Base-by-base conservation (phyloP, 64 coral and sea anemone genomes). In the Montipora foliosa region DNA sequence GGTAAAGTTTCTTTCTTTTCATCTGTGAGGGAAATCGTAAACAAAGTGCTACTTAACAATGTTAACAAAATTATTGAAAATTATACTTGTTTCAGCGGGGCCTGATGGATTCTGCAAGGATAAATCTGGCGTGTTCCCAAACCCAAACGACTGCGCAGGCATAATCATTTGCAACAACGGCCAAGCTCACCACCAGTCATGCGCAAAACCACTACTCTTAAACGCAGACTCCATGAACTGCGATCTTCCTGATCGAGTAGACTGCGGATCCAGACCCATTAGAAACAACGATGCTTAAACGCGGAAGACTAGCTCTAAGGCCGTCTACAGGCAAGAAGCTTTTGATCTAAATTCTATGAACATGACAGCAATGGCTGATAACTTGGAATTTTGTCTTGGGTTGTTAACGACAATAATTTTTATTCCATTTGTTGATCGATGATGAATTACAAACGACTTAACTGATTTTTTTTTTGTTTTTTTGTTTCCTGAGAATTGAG, bases 111-210 rank as follows among this genome's bases (percentile, higher is more conserved):
- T 96, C 91, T 96, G 95, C 20, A 50, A 84, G 37, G 22, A 45
- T 58, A 78, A 87, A 67, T 24, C 20, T 44, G 95, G 91, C 0
- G 47, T 66, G 8, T 96, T 90, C 76, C 73, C 91, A 87, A 91
- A 96, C 61, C 95, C 95, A 10, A 87, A 93, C 52, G 87, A 93
- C 50, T 96, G 95, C 85, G 82, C 87, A 2, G 95, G 91, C n/a
- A 93, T 96, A 6, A 96, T 96, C 22, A 93, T 93, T 74, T 96
- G 95, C 58, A 93, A 96, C n/a, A 90, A 79, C 78, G 81, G 87
- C 8, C 90, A 93, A 62, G 88, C 91, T 24, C 91, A 96, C 76
- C 29, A 81, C 4, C 88, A 90, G 88, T 87, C 83, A 46, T 96
- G 95, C 21, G 77, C 85, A 19, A 47, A 78, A 5, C 91, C 91